Evolutionary conservation across 2,888 invertebrate genomes (phyloP).

Genomic region (Augiades crinisus): DNA sequence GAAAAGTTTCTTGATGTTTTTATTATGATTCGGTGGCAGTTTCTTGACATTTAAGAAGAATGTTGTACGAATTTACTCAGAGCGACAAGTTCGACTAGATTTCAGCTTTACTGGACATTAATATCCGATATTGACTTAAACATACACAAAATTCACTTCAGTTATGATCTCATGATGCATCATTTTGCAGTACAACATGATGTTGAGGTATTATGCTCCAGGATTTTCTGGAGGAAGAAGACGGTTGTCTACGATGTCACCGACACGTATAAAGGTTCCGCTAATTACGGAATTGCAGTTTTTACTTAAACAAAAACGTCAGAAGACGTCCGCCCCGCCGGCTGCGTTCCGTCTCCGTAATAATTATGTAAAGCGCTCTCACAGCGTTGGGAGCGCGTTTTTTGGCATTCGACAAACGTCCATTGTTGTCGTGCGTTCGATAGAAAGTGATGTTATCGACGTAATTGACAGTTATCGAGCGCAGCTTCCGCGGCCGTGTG

Average conservation of each 20-base stretch:
- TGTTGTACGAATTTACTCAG: no score
- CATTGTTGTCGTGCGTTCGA: conserved; percentile 30
- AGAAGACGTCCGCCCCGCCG: conserved; percentile 24
- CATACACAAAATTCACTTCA: no score
- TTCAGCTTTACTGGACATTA: no score
- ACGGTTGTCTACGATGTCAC: not conserved
- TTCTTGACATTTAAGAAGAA: no score
- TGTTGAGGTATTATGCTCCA: no score
- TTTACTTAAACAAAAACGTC: conserved; percentile 18
- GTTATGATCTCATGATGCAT: no score
- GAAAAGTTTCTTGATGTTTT: no score
- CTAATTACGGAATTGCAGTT: conserved; percentile 19
- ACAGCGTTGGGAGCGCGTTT: conserved; percentile 43
- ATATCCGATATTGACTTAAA: no score
- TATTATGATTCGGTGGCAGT: no score
- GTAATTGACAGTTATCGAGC: conserved; percentile 22
- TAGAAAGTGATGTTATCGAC: conserved; percentile 35
- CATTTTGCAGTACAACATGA: no score
- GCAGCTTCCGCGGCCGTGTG: conserved; percentile 25
- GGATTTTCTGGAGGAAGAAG: no score
- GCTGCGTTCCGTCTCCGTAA: conserved; percentile 27
- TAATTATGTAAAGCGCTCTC: conserved; percentile 31
- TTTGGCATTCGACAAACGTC: conserved; percentile 37
- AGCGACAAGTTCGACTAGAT: no score
- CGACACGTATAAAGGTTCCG: conserved; percentile 4